Percentiles rank a stretch among this genome's conserved stretches.
Conservation (phyloP, 2,888 invertebrate species). For the Lasioglossum villosulum region DNA sequence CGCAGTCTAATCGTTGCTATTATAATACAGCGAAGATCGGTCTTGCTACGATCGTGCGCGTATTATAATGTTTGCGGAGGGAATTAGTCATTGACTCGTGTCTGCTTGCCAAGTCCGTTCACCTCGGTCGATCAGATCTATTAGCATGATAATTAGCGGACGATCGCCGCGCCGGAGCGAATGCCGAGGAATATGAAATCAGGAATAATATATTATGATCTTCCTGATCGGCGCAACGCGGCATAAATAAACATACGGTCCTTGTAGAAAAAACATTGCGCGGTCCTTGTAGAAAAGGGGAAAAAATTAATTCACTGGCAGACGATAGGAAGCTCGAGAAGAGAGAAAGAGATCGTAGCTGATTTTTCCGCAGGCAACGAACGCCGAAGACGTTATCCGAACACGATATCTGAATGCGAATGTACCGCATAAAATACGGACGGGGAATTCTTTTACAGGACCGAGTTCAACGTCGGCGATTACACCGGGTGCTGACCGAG, state of each 20-base stretch:
- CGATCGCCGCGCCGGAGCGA: neutral
- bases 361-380: slow-evolving; percentile 42
- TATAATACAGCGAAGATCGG: neutral
- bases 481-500: neutral
- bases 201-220: slow-evolving; percentile 23
- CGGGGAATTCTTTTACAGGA: slow-evolving; percentile 40
- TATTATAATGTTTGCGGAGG: neutral
- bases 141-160: slow-evolving; percentile 51
- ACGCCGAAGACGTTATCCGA: slow-evolving; percentile 42
- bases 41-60: neutral
- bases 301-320: slow-evolving; percentile 4
- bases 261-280: too few species aligned
- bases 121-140: slow-evolving; percentile 33
- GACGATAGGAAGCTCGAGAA: neutral
- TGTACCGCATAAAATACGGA: slow-evolving; percentile 18
- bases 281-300: slow-evolving; percentile 14
- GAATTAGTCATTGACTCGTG: neutral
- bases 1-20: neutral
- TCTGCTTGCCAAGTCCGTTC: slow-evolving; percentile 18
- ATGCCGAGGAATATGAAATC: slow-evolving; percentile 4
- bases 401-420: slow-evolving; percentile 39
- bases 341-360: neutral
- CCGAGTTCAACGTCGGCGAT: neutral
- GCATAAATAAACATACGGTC: slow-evolving; percentile 47
- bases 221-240: slow-evolving; percentile 16